Evolutionary conservation across 2,113 vertebrate species (phyloP), one percentile per base, ranked within the genome.

Genomic region (Callorhinus ursinus): DNA sequence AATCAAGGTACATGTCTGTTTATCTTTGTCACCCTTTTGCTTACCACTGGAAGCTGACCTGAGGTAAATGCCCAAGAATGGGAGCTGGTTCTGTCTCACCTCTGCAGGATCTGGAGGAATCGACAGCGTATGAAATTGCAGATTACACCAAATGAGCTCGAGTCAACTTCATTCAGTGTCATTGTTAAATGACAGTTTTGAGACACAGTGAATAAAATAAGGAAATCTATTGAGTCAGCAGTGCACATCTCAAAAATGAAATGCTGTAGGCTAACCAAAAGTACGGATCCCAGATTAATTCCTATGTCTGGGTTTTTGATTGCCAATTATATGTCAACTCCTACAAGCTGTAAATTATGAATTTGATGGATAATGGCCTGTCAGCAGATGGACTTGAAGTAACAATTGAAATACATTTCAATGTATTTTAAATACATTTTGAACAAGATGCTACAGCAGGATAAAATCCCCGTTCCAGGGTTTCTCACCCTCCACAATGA

Each of bases 201-300:
- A 92, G 39, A 93, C 53, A 53, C 8, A 7, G 65, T 84, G 76
- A 95, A 95, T 89, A 96, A 97, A 95, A 91, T 86, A 76, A 72
- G 82, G 67, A 97, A 83, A 79, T 80, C 55, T 87, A 74, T 89
- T 79, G 79, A 96, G 49, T 93, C 69, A 69, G 79, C 82, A 55
- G 39, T 18, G 5, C 42, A 79, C 63, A 65, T 36, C 87, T 97
- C 89, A 88, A 65, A 96, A 94, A 93, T 94, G 97, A 94, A 91
- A 93, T 61, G 93, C 85, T 90, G 1, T 21, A 11, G 39, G 82
- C 3, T 49, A 55, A 82, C 24, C 76, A 92, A 71, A 76, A 93
- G 59, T 53, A 57, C 83, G 36, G 88, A 69, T 87, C 96, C 93
- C 71, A 95, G 94, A 82, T 89, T 81, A 96, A 97, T 81, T 82